Evolutionary conservation across 2,888 invertebrate genomes (phyloP), one percentile per base, ranked within the genome.

Genomic region (Ormyrus nitidulus): DNA sequence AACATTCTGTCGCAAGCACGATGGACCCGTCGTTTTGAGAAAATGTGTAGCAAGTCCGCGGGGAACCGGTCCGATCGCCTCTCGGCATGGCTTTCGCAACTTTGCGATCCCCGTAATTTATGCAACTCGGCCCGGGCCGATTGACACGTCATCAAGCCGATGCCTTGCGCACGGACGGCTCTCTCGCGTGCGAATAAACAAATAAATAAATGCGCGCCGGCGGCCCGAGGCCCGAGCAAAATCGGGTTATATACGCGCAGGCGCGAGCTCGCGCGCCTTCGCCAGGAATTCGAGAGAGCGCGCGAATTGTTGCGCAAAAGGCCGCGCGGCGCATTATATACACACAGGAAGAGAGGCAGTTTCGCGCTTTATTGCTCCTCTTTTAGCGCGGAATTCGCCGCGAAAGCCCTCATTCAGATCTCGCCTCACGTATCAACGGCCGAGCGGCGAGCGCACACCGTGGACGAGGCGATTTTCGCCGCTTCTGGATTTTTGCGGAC

Each of bases 371-470:
- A 48, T 48, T 56, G 69, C 11, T 49, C 76, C 66, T 75, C 65
- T 66, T 75, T 75, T 13, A n/a, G 62, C 71, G 71, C 59, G 71
- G 65, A 77, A 71, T 76, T 76, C 69, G 77, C 70, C 72, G 70
- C 70, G 69, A 62, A 58, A 19, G 49, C 34, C n/a, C 66, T 78
- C 81, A 73, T 81, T 64, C 66, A 62, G 77, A 65, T 81, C 81
- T 71, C 78, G 11, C 71, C 81, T 81, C 81, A 81, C 81, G 81
- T 81, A 70, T 11, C 48, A 19, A 70, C 81, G 77, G 74, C 74
- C 70, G 10, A 44, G 59, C n/a, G 19, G 19, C 19, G 19, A 34
- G 48, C 54, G 34, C 2, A 2, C 34, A 34, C 34, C 34, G 34
- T n/a, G 56, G 9, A 58, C 56, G 13, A 10, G 61, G 49, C n/a